These are phyloP conservation scores for Agapostemon virescens DNA, from an alignment of 2,888 invertebrate species.

Conservation along the genomic window DNA sequence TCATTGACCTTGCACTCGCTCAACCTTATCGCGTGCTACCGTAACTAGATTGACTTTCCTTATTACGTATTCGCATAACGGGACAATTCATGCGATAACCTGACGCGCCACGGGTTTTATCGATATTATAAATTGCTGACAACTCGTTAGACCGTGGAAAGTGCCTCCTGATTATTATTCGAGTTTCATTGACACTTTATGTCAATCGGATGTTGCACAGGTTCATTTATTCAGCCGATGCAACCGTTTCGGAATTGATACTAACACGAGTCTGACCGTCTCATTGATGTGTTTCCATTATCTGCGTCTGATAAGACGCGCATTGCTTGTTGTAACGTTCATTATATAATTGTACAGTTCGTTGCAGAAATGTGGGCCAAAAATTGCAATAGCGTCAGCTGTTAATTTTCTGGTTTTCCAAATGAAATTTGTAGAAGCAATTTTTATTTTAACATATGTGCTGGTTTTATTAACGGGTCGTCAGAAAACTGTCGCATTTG, in stretches of 20 bases:
- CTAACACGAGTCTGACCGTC: background rate
- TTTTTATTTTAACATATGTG: too few relatives aligned
- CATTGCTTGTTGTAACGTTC: background rate
- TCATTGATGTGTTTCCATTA: background rate
- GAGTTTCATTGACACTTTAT: too few relatives aligned
- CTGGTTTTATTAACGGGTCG: too few relatives aligned
- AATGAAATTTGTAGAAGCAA: background rate
- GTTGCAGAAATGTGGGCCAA: too few relatives aligned
- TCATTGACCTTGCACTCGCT: constrained; percentile 32
- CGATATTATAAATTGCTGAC: too few relatives aligned
- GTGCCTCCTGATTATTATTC: too few relatives aligned
- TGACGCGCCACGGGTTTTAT: background rate
- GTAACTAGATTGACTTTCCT: constrained; percentile 25
- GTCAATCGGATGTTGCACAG: too few relatives aligned
- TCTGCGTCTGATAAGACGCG: background rate
- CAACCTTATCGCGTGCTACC: constrained; percentile 21
- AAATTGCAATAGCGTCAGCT: background rate
- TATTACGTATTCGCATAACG: constrained; percentile 20
- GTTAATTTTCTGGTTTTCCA: background rate
- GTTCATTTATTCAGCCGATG: background rate
- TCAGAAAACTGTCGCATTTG: too few relatives aligned
- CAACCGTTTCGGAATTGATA: background rate
- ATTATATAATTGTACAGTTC: background rate
- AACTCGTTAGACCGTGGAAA: too few relatives aligned
- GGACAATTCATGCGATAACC: constrained; percentile 23